Percentiles rank a stretch among this genome's conserved stretches.
phyloP scores from a whole-genome alignment of 1,140 invertebrate genomes.

The Drosophila mojavensis region DNA sequence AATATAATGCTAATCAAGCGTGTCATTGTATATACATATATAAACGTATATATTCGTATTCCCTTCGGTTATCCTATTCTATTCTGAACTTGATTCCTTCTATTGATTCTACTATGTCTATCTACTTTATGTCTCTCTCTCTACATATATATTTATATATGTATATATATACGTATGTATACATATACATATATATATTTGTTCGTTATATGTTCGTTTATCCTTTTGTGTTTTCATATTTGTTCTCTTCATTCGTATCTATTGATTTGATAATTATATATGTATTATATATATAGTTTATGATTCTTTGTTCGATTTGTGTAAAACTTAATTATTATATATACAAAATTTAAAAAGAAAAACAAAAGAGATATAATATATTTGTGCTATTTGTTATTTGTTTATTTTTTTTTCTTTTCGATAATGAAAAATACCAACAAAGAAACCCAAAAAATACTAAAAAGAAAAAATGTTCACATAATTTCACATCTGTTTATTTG shows the following conservation, averaged over 20 bases:
- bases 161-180: background rate
- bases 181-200: constrained; percentile 41
- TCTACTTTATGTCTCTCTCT: background rate
- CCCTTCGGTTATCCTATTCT: no score
- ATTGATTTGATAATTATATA: constrained; percentile 48
- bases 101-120: background rate
- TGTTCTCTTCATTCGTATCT: constrained; percentile 33
- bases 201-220: constrained; percentile 19
- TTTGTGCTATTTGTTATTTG: constrained; percentile 47
- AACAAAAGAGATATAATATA: constrained; percentile 13
- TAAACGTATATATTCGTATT: no score
- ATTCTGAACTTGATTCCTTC: no score
- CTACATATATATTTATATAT: background rate
- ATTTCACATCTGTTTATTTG: constrained; percentile 84
- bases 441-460: background rate
- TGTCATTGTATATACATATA: no score
- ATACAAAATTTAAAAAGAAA: constrained; percentile 28
- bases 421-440: constrained; percentile 42
- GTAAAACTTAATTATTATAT: constrained; percentile 40
- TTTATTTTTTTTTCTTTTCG: constrained; percentile 35
- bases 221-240: constrained; percentile 22
- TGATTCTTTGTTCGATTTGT: constrained; percentile 46
- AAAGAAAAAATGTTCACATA: constrained; percentile 77
- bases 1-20: no score
- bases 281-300: constrained; percentile 29